Evolutionary conservation across 2,113 vertebrate genomes (phyloP), one percentile per base, ranked within the genome.

Genomic region (Muntiacus reevesi): DNA sequence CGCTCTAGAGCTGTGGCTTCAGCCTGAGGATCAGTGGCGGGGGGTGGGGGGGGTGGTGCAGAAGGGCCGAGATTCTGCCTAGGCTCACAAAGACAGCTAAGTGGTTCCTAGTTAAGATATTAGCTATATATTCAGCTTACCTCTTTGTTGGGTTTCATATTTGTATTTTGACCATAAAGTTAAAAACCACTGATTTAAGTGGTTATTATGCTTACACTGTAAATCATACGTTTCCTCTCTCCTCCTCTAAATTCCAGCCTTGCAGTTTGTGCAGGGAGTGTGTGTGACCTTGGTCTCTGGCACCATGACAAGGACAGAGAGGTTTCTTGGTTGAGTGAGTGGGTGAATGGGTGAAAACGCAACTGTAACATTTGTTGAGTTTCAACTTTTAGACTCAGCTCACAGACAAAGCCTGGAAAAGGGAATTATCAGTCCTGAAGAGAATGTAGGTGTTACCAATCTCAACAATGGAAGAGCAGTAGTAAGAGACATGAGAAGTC

Each of bases 201-300:
- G 4, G 60, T 17, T 52, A 5, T 19, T 52, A 25, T 14, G 71
- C 86, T 67, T 52, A 21, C 0, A 1, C 11, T 52, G 40, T 27
- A 43, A 67, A 62, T 6, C 14, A 33, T 15, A 16, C 43, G 57
- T 82, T 14, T 47, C 15, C 14, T 50, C 28, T 47, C 47, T 52
- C 13, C 30, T 28, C 54, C 36, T 43, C 60, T 25, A n/a, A 79
- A 74, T 19, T 57, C 43, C 3, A 59, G 79, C 19, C 28, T 76
- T 1, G 28, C 6, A 4, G 5, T 0, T 14, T 2, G 4, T 7
- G 4, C 5, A 25, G 43, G 50, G 47, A 64, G 36, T 14, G 71
- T 76, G 40, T 27, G 55, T 84, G 94, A 90, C 95, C 94, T 74
- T 52, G 84, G 87, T 96, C 84, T 74, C 40, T 50, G 95, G 84